These are phyloP conservation scores for Capreolus pygargus DNA, from an alignment of 2,113 vertebrate genomes.

Conservation along the genomic window DNA sequence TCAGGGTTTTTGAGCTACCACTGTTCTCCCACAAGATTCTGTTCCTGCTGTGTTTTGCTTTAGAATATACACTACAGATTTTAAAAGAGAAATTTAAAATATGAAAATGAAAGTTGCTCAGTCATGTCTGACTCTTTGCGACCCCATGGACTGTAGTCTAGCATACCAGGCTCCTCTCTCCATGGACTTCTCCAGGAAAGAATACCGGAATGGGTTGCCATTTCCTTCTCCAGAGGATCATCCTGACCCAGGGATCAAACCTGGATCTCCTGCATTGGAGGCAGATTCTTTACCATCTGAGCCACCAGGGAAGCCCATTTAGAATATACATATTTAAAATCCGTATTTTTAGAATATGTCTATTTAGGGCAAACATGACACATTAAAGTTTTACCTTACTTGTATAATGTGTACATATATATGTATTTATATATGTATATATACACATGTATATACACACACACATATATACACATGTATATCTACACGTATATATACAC, in stretches of 20 bases:
- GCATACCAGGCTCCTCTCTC: neutral
- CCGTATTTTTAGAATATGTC: neutral
- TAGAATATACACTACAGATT: neutral
- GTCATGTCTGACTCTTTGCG: neutral
- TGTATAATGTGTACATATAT: neutral
- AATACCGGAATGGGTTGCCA: neutral
- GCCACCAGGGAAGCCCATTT: neutral
- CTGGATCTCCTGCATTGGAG: neutral
- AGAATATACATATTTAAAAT: neutral
- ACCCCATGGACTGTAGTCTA: neutral
- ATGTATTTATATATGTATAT: neutral
- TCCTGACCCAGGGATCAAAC: neutral
- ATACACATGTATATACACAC: neutral
- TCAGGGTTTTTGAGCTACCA: neutral
- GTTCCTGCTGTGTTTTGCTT: neutral
- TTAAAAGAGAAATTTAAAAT: neutral
- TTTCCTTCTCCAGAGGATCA: neutral
- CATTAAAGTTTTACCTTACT: neutral
- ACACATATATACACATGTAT: neutral
- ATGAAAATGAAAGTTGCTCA: neutral
- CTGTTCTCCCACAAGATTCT: neutral
- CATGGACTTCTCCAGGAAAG: neutral
- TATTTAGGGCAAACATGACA: neutral
- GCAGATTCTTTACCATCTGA: neutral
- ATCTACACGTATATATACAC: too few species aligned